Evolutionary conservation across 1,140 invertebrate species (phyloP).

Genomic region (Cardiocondyla obscurior): DNA sequence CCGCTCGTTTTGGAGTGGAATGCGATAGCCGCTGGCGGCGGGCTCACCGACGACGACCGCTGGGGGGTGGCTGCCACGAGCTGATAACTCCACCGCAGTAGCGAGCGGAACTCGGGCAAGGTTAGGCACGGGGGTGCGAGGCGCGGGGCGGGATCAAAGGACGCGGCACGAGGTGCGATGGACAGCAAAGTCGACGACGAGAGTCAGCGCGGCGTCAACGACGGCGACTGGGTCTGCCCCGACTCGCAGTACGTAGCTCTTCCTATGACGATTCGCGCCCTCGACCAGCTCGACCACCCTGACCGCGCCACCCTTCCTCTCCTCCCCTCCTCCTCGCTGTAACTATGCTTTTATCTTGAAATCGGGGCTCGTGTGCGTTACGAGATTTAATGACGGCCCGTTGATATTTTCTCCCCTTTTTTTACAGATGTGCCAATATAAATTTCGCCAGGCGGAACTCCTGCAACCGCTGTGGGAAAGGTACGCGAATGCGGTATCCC

Average conservation of each 20-base stretch:
- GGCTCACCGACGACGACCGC: too few species aligned
- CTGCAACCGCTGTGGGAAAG: slow-evolving; percentile 96
- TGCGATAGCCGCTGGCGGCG: not conserved
- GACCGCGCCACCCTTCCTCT: not conserved
- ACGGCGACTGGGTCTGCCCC: slow-evolving; percentile 82
- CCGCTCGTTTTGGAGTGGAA: not conserved
- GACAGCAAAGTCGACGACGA: slow-evolving; percentile 80
- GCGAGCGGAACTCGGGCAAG: not conserved
- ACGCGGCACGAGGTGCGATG: slow-evolving; percentile 63
- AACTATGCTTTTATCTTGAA: slow-evolving; percentile 9
- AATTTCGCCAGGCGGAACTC: slow-evolving; percentile 95
- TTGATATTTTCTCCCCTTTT: not conserved
- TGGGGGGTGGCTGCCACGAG: not conserved
- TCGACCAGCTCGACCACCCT: not conserved
- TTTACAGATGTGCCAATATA: slow-evolving; percentile 93
- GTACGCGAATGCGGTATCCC: slow-evolving; percentile 72
- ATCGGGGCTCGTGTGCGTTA: not conserved
- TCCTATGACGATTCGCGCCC: not conserved
- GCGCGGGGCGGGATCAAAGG: not conserved
- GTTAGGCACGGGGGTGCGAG: not conserved
- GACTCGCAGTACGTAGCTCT: slow-evolving; percentile 80
- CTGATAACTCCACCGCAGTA: too few species aligned
- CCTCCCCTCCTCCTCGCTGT: too few species aligned
- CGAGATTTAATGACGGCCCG: not conserved
- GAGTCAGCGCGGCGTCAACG: slow-evolving; percentile 76